Evolutionary conservation across 2,888 invertebrate genomes (phyloP).

Genomic region (Euzophera pinguis): DNA sequence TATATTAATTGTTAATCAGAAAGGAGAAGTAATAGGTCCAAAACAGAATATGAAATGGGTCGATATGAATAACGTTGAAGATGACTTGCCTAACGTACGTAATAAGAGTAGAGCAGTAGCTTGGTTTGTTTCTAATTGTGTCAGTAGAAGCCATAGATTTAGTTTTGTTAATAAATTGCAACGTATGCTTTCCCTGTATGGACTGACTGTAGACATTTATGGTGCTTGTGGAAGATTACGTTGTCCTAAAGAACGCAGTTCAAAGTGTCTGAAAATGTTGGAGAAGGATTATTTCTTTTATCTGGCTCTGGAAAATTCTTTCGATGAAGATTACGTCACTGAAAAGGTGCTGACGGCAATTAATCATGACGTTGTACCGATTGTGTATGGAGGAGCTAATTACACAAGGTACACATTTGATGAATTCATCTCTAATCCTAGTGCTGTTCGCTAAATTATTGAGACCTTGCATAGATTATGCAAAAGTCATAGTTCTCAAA

Average conservation of each 20-base stretch:
- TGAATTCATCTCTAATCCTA: too few species aligned
- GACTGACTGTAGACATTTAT: constrained; percentile 69
- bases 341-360: constrained; percentile 79
- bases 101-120: constrained; percentile 62
- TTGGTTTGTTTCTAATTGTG: constrained; percentile 68
- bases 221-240: constrained; percentile 70
- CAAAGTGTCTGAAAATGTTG: constrained; percentile 48
- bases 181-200: constrained; percentile 34
- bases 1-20: constrained; percentile 42
- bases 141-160: constrained; percentile 42
- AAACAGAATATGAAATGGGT: constrained; percentile 43
- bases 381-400: too few species aligned
- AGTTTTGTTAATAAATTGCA: constrained; percentile 35
- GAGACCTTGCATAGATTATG: too few species aligned
- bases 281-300: constrained; percentile 85
- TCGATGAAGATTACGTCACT: too few species aligned
- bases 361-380: constrained; percentile 81
- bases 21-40: constrained; percentile 53
- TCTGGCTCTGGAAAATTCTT: constrained; percentile 86
- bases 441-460: too few species aligned
- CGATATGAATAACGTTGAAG: constrained; percentile 27
- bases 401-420: constrained; percentile 80
- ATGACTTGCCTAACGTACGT: constrained; percentile 30
- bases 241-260: constrained; percentile 36
- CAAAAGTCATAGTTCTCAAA: too few species aligned